These are phyloP conservation scores for Lophius piscatorius DNA, from an alignment of 2,113 vertebrate species.

Conservation along the genomic window DNA sequence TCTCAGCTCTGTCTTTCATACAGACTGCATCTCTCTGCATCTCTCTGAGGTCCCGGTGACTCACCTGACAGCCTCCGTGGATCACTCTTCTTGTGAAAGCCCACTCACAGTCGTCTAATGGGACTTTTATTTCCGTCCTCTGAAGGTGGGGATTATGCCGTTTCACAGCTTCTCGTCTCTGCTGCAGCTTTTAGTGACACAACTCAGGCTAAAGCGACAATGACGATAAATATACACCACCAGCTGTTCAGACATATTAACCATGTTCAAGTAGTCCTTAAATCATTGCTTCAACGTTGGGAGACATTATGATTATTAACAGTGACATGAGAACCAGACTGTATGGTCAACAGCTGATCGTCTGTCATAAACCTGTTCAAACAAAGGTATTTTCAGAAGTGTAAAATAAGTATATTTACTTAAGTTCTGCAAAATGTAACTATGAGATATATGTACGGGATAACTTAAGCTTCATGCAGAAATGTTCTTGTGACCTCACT, in stretches of 20 bases:
- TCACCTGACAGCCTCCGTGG: conserved; percentile 66
- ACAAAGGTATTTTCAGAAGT: neutral
- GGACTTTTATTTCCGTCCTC: conserved; percentile 37
- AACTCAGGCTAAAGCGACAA: neutral
- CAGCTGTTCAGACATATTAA: neutral
- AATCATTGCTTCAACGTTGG: neutral
- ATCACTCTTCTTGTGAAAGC: conserved; percentile 51
- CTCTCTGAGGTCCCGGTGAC: conserved; percentile 59
- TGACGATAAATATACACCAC: neutral
- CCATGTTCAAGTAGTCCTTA: too few relatives aligned
- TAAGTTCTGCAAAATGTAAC: too few relatives aligned
- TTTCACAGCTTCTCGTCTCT: conserved; percentile 30
- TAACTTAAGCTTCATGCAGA: too few relatives aligned
- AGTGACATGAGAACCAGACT: neutral
- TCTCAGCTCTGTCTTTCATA: conserved; percentile 14
- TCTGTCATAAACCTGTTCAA: neutral
- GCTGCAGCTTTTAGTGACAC: conserved; percentile 5
- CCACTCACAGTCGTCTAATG: conserved; percentile 63
- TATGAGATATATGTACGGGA: too few relatives aligned
- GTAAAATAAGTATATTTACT: neutral
- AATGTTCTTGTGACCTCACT: too few relatives aligned
- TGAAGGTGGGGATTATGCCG: conserved; percentile 34
- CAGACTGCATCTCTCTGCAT: conserved; percentile 62
- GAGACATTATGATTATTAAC: too few relatives aligned
- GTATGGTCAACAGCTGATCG: neutral